Conservation (phyloP, 2,797 vertebrate genomes). For the Gadopsis bispinosus region DNA sequence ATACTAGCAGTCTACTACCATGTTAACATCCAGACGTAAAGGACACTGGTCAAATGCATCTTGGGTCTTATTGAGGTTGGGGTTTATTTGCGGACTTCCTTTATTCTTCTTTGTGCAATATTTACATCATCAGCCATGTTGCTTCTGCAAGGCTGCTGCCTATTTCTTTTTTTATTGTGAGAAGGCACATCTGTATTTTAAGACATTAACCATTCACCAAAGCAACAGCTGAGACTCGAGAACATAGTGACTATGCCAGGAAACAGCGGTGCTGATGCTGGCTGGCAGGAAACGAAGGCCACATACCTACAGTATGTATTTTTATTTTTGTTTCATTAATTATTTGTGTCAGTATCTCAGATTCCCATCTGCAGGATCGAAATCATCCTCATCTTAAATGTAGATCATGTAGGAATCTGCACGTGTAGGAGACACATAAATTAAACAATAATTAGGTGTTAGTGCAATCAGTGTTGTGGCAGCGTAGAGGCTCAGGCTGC, state of each 20-base stretch:
- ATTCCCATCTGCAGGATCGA: slow-evolving; percentile 2
- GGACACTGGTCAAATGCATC: too few relatives aligned
- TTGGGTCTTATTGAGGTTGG: too few relatives aligned
- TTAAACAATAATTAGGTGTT: slow-evolving; percentile 24
- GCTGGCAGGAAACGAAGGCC: not conserved
- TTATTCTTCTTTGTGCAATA: not conserved
- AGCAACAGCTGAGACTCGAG: not conserved
- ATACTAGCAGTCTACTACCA: too few relatives aligned
- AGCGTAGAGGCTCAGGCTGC: not conserved
- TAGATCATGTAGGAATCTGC: not conserved
- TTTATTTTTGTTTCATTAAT: not conserved
- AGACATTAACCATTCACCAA: not conserved
- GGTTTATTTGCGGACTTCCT: too few relatives aligned
- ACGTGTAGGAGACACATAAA: not conserved
- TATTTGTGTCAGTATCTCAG: not conserved
- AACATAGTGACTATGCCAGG: not conserved
- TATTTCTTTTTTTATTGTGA: not conserved
- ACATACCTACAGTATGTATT: not conserved
- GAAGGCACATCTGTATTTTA: not conserved
- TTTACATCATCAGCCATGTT: not conserved
- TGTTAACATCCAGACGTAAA: too few relatives aligned
- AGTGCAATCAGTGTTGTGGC: not conserved
- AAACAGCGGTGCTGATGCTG: not conserved
- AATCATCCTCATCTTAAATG: not conserved
- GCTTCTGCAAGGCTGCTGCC: not conserved